A percentile compares a stretch with the other conserved stretches of the same genome.
These are phyloP conservation scores for Characodon lateralis DNA, from an alignment of 2,797 vertebrate genomes.

Conservation along the genomic window DNA sequence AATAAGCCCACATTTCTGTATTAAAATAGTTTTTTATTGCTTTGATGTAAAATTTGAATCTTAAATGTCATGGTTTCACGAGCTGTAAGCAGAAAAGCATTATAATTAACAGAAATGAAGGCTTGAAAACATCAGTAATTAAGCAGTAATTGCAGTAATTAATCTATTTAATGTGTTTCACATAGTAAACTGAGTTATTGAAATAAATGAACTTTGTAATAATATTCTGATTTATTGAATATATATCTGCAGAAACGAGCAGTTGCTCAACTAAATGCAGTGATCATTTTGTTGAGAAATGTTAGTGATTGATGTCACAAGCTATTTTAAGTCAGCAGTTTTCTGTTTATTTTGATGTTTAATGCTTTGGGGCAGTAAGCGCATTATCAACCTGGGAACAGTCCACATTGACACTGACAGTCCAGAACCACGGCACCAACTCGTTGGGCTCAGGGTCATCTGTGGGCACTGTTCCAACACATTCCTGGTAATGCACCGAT, in stretches of 20 bases:
- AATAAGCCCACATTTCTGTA: background rate
- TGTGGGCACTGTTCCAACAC: constrained; percentile 89
- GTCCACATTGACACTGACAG: constrained; percentile 83
- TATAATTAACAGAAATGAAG: background rate
- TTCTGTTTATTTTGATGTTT: background rate
- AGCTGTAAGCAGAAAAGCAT: background rate
- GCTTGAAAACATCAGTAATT: constrained; percentile 1
- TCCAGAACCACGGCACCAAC: constrained; percentile 81
- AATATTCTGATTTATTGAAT: background rate
- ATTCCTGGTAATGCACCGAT: constrained; percentile 81
- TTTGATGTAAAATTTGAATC: too few species aligned
- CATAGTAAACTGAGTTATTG: background rate
- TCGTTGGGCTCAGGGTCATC: constrained; percentile 84
- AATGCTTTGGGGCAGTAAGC: constrained; percentile 76
- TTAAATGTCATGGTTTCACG: background rate
- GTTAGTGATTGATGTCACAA: background rate
- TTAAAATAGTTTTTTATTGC: too few species aligned
- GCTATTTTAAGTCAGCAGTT: background rate
- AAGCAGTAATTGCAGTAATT: too few species aligned
- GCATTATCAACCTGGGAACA: constrained; percentile 88
- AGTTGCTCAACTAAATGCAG: background rate
- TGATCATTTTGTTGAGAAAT: background rate
- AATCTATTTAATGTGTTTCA: background rate
- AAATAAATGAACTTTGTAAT: background rate
- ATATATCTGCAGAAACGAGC: background rate